Conservation (phyloP, 2,888 invertebrate genomes). For the Zaprionus obscuricornis region DNA sequence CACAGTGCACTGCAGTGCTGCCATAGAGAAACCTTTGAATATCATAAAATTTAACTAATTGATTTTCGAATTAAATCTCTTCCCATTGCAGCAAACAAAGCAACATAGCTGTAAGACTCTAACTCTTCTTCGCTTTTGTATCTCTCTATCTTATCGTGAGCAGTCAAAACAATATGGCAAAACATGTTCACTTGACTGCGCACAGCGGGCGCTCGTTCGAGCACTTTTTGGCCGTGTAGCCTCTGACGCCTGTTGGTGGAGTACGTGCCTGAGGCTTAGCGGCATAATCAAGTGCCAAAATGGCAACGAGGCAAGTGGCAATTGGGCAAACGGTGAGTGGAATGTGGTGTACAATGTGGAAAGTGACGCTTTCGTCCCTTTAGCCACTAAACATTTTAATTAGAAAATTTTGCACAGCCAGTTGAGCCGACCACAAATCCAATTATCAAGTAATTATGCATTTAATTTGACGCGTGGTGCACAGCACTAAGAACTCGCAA, state of each 20-base stretch:
- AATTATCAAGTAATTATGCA: constrained; percentile 76
- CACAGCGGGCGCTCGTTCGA: constrained; percentile 48
- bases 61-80: background rate
- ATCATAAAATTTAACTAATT: too few species aligned
- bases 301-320: constrained; percentile 45
- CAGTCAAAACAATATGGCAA: constrained; percentile 28
- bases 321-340: constrained; percentile 35
- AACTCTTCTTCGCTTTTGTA: too few species aligned
- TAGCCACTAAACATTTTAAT: constrained; percentile 75
- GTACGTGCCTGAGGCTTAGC: constrained; percentile 66
- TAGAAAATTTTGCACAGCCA: constrained; percentile 69
- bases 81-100: background rate
- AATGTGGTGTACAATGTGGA: background rate
- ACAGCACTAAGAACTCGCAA: constrained; percentile 10
- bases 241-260: constrained; percentile 34
- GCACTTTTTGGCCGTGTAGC: constrained; percentile 27
- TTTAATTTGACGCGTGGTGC: constrained; percentile 56
- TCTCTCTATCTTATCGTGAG: too few species aligned
- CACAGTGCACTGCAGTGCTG: too few species aligned
- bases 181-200: constrained; percentile 14
- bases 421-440: constrained; percentile 76
- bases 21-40: too few species aligned
- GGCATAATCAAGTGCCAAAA: constrained; percentile 43
- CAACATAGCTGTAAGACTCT: background rate
- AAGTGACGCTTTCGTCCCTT: constrained; percentile 15